Percentiles rank a stretch among this genome's conserved stretches.
These are phyloP conservation scores for Drosophila rhopaloa DNA, from an alignment of 1,140 invertebrate species.

Conservation along the genomic window DNA sequence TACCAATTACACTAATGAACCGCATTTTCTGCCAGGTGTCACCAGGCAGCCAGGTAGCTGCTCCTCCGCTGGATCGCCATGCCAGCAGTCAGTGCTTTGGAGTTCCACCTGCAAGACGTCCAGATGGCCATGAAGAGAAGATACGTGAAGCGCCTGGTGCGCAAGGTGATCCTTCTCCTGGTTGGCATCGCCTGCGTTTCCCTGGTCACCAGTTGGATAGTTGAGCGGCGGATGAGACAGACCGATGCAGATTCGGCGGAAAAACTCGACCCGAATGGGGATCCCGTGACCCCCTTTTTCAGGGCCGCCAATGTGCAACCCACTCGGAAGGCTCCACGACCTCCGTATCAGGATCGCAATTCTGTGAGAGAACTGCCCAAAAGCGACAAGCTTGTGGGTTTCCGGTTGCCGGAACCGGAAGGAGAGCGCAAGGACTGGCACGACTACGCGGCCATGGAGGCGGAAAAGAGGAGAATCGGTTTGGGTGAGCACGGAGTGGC, in stretches of 20 bases:
- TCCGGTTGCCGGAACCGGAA: conserved; percentile 49
- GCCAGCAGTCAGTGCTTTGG: conserved; percentile 37
- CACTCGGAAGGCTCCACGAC: conserved; percentile 47
- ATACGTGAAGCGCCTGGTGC: conserved; percentile 70
- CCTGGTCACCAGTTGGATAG: conserved; percentile 65
- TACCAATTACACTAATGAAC: conserved; percentile 70
- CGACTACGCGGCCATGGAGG: conserved; percentile 87
- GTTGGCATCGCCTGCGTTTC: conserved; percentile 51
- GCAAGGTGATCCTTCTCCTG: conserved; percentile 56
- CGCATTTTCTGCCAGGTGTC: conserved; percentile 59
- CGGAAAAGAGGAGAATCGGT: conserved; percentile 86
- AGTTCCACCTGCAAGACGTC: conserved; percentile 28
- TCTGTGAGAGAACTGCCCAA: conserved; percentile 8
- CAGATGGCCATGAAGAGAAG: conserved; percentile 69
- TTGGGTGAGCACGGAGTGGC: conserved; percentile 90
- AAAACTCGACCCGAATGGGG: conserved; percentile 63
- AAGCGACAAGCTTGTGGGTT: conserved; percentile 2
- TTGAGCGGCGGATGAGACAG: conserved; percentile 57
- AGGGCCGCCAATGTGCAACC: conserved; percentile 17
- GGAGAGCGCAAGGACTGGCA: conserved; percentile 89
- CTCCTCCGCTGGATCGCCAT: conserved; percentile 4
- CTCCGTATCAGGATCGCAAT: conserved; percentile 67
- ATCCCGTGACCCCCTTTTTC: conserved; percentile 65
- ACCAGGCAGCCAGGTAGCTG: conserved; percentile 34
- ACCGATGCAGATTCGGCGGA: conserved; percentile 1